Base-by-base conservation (phyloP, 2,888 invertebrate genomes). In the Rugalucina vietnamica region DNA sequence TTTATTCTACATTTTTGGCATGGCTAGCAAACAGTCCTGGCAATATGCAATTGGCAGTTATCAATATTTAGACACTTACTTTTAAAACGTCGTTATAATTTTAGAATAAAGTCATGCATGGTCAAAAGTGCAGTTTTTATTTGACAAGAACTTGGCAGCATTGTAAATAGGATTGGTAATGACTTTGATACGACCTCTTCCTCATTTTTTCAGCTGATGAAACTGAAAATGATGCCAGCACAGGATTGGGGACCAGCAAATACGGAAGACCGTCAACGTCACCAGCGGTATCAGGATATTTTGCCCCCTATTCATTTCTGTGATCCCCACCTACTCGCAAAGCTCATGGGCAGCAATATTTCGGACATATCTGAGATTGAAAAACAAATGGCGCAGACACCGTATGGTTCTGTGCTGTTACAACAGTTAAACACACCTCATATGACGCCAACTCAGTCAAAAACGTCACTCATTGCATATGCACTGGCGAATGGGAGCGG, bases 171-270 rank as follows among this genome's bases (percentile, higher is more conserved):
- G n/a, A n/a, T n/a, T n/a, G n/a, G n/a, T n/a, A n/a, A n/a, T n/a
- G n/a, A n/a, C n/a, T n/a, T n/a, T n/a, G n/a, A n/a, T n/a, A n/a
- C n/a, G n/a, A n/a, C n/a, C 43, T 18, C 18, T 43, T 43, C 8
- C 43, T 60, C 18, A n/a, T 60, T 76, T 43, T 84, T 88, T 24
- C 86, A 93, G 93, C 81, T 93, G 3, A 69, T 93, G 82, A 89
- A 86, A 36, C 77, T 88, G 21, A 87, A 88, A n/a, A 87, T 92
- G 82, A 86, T 88, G 37, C 93, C 94, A 14, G 82, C 89, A 8
- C 71, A 80, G 1, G 90, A 91, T 8, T 94, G 93, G 93, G 93
- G 93, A 57, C 94, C 94, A 29, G 92, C 92, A 3, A 81, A 89
- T 54, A 76, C 83, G 0, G 89, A 85, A 14, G 87, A 92, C 82